Evolutionary conservation across 2,797 vertebrate species (phyloP), one percentile per base, ranked within the genome.

Genomic region (Saxicola maurus): DNA sequence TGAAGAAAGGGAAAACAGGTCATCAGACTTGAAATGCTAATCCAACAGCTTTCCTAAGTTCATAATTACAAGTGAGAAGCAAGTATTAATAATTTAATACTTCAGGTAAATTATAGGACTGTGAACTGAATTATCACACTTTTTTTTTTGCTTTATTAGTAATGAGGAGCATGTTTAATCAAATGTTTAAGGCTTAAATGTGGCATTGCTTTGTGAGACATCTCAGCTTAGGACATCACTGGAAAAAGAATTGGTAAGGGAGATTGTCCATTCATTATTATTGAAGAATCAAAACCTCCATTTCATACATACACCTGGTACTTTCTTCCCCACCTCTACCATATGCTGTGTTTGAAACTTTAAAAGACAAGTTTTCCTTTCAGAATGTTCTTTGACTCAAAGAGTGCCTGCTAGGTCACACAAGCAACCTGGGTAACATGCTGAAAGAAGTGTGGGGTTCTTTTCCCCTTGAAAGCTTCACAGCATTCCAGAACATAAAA

Each of bases 91-190:
- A 84, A 79, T 80, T 74, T 85, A 51, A 27, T 80, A 64, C 72
- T 93, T 80, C 67, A 82, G 24, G 40, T 82, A 88, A 82, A 85
- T 93, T 77, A 46, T 9, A 84, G 18, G 25, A 85, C n/a, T 84
- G 8, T 51, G 61, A 88, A 79, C 24, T 51, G 46, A 77, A 23
- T 61, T 51, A 28, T 71, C 57, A 49, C 6, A 46, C 3, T 66
- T 66, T 3, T 38, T 40, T 40, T 20, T 43, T 43, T 43, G 19
- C 4, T 52, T 76, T 77, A 38, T 76, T 79, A 43, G 23, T 37
- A 67, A 38, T 13, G 20, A 89, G 10, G 7, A 82, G 1, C 15
- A 59, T 2, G 4, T 55, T 43, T 64, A 67, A 66, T 73, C 10
- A 68, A 79, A 76, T 23, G 0, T 65, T 19, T 64, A 40, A 57